Evolutionary conservation across 2,888 invertebrate species (phyloP), one percentile per base, ranked within the genome.

Genomic region (Spilarctia lutea): DNA sequence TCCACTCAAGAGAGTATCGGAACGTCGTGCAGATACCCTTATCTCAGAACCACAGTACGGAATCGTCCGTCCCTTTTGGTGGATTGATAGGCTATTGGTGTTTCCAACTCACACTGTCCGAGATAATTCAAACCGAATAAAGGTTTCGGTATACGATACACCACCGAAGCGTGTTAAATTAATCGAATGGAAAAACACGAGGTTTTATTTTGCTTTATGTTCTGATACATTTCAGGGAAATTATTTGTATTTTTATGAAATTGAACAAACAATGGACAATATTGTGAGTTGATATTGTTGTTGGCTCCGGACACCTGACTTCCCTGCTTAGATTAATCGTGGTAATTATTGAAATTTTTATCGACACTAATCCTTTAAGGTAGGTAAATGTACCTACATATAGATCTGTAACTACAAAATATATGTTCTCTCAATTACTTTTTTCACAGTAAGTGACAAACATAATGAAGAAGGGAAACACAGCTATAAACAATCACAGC

Each of bases 31-130:
- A 68, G 20, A 68, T 48, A 75, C 20, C 65, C 68, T 73, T 75
- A 70, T 71, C 56, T 68, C 68, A 68, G 45, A 35, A 68, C 68
- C 42, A 75, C 76, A 83, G 48, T 72, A 75, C 71, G 18, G 73
- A 76, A 75, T 83, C 77, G 79, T 84, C 77, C 75, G 67, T 75
- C 84, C 75, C 76, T 83, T n/a, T 74, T 73, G 68, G 33, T 60
- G 20, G 74, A 77, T 63, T 83, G 84, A 83, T 81, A 73, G 85
- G 82, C 75, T 81, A 83, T 83, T 83, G 84, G 68, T 74, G 65
- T 75, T 76, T 81, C 75, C 77, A 76, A 75, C 75, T 77, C 71
- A 63, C 68, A 76, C 72, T 42, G 73, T 65, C 76, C 45, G 66
- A 83, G 65, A 76, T 74, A 67, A 74, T 76, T 68, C 67, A 72